Base-by-base conservation (phyloP, 2,797 vertebrate species). In the Falco peregrinus region DNA sequence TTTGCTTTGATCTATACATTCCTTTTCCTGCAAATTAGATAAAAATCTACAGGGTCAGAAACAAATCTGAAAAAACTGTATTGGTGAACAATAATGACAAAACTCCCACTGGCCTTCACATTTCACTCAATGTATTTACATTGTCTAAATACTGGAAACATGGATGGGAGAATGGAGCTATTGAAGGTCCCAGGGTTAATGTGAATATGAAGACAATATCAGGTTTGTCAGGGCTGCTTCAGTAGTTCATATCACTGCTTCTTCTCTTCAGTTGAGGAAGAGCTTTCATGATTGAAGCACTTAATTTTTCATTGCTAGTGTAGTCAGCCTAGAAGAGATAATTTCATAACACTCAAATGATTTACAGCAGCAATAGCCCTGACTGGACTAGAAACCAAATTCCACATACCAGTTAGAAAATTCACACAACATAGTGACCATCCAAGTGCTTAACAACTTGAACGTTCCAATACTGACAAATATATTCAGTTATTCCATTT, bases 301-400 rank as follows among this genome's bases (percentile, higher is more conserved):
- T 90, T 70, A 2, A 29, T 95, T 94, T 76, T 84, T 37, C 29
- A 24, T 61, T 87, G 37, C 35, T 56, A 43, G 16, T 39, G 28
- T 43, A 92, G 37, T 53, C 63, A 82, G 61, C 28, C 74, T 82
- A 65, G 59, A 15, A 91, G 68, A 85, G 51, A 61, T 68, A 91
- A 51, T 91, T 96, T 95, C 70, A n/a, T 75, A 88, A 84, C 71
- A 51, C 74, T 85, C 25, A 28, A 63, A 16, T 80, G 89, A 96
- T 89, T 91, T 95, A 83, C 17, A 95, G 78, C 64, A 84, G 60
- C 50, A 95, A 41, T 69, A 84, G 67, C 43, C 57, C 53, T 90
- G 74, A 61, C 63, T 92, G 95, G 92, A 89, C 28, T 33, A 78
- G 60, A 84, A 96, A 89, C 91, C 95, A 95, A 95, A 90, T 96